Base-by-base conservation (phyloP, 2,888 invertebrate genomes). In the Xanthia togata region DNA sequence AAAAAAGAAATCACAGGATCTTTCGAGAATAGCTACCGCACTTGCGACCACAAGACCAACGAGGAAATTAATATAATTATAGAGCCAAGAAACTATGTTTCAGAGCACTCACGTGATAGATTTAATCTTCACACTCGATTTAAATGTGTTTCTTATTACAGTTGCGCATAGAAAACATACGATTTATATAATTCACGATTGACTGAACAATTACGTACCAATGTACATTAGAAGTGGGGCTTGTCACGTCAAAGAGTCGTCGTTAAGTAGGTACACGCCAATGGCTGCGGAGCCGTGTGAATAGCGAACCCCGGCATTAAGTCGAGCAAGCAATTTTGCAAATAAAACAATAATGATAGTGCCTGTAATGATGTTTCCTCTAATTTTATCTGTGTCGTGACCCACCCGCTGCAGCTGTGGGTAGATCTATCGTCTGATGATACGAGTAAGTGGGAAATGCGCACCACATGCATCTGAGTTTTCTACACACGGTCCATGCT, bases 281-380 rank as follows among this genome's bases (percentile, higher is more conserved):
- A 91, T 92, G 91, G 84, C 82, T 89, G 78, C 83, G 82, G 84
- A 90, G 91, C 91, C 92, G 93, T 93, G 93, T 91, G 92, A 93
- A 94, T 92, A 90, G 91, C 90, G 90, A 90, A 88, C 89, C 91
- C 91, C 72, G 88, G 89, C 92, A 93, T 93, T 93, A 94, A 90
- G 86, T 88, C 89, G 88, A 89, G 90, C 91, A 90, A 91, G 93
- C 93, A 92, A 94, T 94, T 94, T 94, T 90, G 93, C 91, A 94
- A 94, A 94, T 94, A 93, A 94, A 94, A 94, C 93, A 92, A 94
- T 94, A 94, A 94, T 94, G 92, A 94, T 93, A 93, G 92, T 92
- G 83, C 85, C 88, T 88, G 90, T 88, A 90, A 92, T 92, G 90
- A 92, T 90, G 92, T 91, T 93, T 92, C 92, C 92, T 93, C 90